A percentile compares a stretch with the other conserved stretches of the same genome.
Evolutionary conservation across 1,140 invertebrate genomes (phyloP).

Genomic region (Semibalanus balanoides): DNA sequence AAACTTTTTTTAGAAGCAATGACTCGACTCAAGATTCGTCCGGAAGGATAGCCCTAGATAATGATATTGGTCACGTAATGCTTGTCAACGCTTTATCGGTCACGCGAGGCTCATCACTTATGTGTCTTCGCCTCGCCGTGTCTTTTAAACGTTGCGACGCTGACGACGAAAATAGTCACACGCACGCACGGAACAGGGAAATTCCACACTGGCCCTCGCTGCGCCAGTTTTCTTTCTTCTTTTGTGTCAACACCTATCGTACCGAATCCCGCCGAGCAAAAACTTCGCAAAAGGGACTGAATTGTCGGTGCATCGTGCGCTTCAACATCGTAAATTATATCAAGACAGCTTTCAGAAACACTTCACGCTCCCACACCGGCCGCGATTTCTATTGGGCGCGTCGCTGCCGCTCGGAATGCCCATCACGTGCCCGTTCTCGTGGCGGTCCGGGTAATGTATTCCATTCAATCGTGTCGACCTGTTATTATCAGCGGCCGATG

Average conservation of each 20-base stretch:
- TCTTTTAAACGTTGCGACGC: too few relatives aligned
- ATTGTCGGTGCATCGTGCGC: neutral
- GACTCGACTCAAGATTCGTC: too few relatives aligned
- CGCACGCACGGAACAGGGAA: too few relatives aligned
- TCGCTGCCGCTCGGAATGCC: neutral
- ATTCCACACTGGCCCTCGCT: neutral
- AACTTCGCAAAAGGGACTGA: neutral
- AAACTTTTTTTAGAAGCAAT: too few relatives aligned
- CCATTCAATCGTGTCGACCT: neutral
- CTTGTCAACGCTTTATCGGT: too few relatives aligned
- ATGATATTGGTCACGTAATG: too few relatives aligned
- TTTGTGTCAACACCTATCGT: neutral
- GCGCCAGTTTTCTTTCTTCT: neutral
- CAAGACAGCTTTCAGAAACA: neutral
- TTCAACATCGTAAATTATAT: neutral
- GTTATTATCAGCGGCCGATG: too few relatives aligned
- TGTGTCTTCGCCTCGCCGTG: too few relatives aligned
- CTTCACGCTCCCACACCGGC: neutral
- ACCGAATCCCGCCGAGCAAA: neutral
- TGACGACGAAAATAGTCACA: too few relatives aligned
- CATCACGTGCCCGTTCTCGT: neutral
- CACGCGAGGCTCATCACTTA: too few relatives aligned
- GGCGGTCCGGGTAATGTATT: neutral
- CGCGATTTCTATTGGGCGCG: neutral
- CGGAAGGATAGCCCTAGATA: too few relatives aligned